A percentile compares a stretch with the other conserved stretches of the same genome.
Conservation (phyloP, 1,140 invertebrate genomes). For the Ceratina calcarata region DNA sequence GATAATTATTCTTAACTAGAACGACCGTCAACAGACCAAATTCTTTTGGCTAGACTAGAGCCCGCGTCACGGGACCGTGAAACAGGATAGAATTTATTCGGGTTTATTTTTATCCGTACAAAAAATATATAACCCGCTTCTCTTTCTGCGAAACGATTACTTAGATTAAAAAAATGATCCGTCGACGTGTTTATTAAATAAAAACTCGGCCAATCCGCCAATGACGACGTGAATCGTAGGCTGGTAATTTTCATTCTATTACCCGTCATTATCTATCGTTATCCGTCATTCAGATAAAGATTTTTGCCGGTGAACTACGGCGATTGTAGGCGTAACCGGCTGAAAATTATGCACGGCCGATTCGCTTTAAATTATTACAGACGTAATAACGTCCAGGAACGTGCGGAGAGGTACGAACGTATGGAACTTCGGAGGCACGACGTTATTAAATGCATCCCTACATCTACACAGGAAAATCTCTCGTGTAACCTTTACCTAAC, state of each 20-base stretch:
- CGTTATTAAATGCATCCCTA: conserved; percentile 9
- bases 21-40: neutral
- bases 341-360: conserved; percentile 4
- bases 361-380: conserved; percentile 20
- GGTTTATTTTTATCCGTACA: conserved; percentile 1
- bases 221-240: neutral
- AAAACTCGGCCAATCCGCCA: neutral
- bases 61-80: neutral
- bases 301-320: neutral
- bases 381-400: conserved; percentile 12
- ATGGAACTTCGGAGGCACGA: conserved; percentile 8
- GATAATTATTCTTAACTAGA: neutral
- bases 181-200: neutral
- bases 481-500: conserved; percentile 24
- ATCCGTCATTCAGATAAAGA: conserved; percentile 7
- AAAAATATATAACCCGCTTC: conserved; percentile 2
- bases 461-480: conserved; percentile 1
- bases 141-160: neutral
- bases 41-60: too few relatives aligned
- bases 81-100: conserved; percentile 5
- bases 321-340: conserved; percentile 1
- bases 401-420: too few relatives aligned
- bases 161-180: neutral
- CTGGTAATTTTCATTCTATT: conserved; percentile 2
- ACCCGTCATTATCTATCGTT: conserved; percentile 1